Evolutionary conservation across 2,113 vertebrate genomes (phyloP).

Genomic region (Sphaerodactylus townsendi): DNA sequence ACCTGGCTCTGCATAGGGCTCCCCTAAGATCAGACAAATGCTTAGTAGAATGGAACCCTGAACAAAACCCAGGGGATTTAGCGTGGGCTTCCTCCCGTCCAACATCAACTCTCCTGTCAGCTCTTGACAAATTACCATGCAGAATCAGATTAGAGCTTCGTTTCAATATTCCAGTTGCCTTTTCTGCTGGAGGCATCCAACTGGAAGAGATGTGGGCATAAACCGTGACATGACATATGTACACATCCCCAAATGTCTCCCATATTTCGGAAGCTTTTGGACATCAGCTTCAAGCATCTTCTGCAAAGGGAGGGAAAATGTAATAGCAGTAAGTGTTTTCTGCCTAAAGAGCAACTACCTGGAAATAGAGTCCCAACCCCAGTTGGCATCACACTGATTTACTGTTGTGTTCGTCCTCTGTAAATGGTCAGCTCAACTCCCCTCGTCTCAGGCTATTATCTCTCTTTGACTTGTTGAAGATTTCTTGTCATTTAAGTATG

Average conservation of each 20-base stretch:
- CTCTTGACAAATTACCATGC: constrained; percentile 9
- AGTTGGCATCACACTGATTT: constrained; percentile 10
- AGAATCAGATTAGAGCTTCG: constrained; percentile 1
- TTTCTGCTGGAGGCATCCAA: background rate
- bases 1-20: background rate
- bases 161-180: background rate
- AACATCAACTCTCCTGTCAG: background rate
- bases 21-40: background rate
- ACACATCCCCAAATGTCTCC: background rate
- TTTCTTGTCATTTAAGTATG: constrained; percentile 40
- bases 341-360: background rate
- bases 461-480: constrained; percentile 21
- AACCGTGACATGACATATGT: background rate
- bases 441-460: constrained; percentile 8
- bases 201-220: background rate
- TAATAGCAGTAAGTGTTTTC: background rate
- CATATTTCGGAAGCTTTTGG: background rate
- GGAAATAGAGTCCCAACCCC: constrained; percentile 19
- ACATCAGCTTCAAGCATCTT: background rate
- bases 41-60: background rate
- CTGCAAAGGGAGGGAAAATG: background rate
- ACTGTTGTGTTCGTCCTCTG: constrained; percentile 26
- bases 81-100: background rate
- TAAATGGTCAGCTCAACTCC: background rate
- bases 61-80: background rate